Base-by-base conservation (phyloP, 2,113 vertebrate genomes). In the Sapajus apella region DNA sequence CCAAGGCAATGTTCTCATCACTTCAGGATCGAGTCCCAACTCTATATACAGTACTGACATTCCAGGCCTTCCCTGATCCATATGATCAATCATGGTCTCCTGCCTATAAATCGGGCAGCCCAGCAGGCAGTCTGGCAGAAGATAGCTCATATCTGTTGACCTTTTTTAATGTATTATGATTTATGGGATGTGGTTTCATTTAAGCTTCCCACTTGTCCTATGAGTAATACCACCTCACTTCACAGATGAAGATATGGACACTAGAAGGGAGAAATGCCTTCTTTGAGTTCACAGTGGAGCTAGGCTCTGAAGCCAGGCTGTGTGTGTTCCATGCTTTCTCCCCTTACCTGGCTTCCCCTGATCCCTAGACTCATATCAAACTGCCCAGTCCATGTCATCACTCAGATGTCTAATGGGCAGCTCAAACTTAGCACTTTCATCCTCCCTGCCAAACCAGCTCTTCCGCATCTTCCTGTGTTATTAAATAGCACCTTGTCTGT, bases 381-480 rank as follows among this genome's bases (percentile, higher is more conserved):
- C 52, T 25, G 17, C 25, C 52, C 0, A 10, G 12, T 21, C 50
- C 32, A 17, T 10, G 20, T 82, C 75, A 56, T 80, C 70, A 32
- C 47, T 32, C 52, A 8, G 75, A 25, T 35, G 16, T 61, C 83
- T 50, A 56, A 75, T 0, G 6, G 11, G 43, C 56, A 82, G 23
- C 66, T 90, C 37, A 47, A 64, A 64, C 14, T 5, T 32, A 50
- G 25, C 6, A 30, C 45, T 50, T 90, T 11, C 16, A n/a, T 32
- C 73, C 27, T 72, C 45, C 43, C 75, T 18, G 75, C 75, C 88
- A 93, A 66, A 73, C 16, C 40, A 45, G 84, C 58, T 93, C 87
- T 79, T 66, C 73, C 52, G 0, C 30, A 5, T 56, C 35, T 47
- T 72, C 30, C 4, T 0, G 6, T 37, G 61, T 70, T 64, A 84